Evolutionary conservation across 2,113 vertebrate genomes (phyloP), one percentile per base, ranked within the genome.

Genomic region (Crypturellus undulatus): DNA sequence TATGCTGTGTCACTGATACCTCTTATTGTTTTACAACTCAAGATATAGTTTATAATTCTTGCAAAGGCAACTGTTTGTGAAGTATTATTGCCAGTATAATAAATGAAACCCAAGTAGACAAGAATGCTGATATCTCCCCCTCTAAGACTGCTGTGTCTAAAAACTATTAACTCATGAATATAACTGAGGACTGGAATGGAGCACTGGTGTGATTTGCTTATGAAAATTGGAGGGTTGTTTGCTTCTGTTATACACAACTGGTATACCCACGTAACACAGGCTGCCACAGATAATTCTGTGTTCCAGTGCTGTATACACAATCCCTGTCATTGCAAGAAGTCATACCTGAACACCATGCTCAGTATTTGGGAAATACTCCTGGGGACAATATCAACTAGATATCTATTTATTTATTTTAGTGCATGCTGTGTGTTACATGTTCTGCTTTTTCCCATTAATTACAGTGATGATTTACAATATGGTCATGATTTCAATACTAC

Each of bases 51-150:
- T 72, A 87, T 63, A 85, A 16, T 73, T 91, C 56, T 86, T 92
- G 63, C 76, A 65, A 3, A 87, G 95, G 88, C 83, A 76, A 38
- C 92, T 67, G 64, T 87, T 62, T 90, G 75, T 89, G 87, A 94
- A 95, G 81, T 93, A 10, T 30, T 79, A 15, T 40, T 95, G 64
- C 22, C 69, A 73, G 0, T 17, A 59, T 22, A 87, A 62, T 75
- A 65, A 58, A 70, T 54, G 62, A 67, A 85, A 45, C 34, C 77
- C 24, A 79, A 71, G 51, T 79, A 75, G 70, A 56, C 45, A 64
- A 51, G 65, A 79, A 42, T 71, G 52, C 43, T 47, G 58, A 79
- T 60, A 63, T 19, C 70, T 36, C 63, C 79, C 67, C 79, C 82
- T 51, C 79, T 85, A 34, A 78, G 75, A 87, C 63, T 79, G 82